Evolutionary conservation across 2,888 invertebrate genomes (phyloP).

Genomic region (Phyllotreta striolata): DNA sequence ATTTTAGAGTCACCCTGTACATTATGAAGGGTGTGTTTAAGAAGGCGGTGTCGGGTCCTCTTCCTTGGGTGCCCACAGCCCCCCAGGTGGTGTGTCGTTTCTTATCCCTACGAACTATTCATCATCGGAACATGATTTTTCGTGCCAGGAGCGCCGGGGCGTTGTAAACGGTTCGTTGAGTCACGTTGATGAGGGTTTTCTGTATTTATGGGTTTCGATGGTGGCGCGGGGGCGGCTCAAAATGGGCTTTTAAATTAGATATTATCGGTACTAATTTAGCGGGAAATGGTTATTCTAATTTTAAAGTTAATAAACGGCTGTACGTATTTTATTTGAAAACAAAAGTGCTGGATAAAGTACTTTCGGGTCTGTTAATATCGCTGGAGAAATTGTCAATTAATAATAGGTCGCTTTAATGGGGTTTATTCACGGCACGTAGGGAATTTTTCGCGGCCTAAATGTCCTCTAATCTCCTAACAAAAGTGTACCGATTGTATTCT

Average conservation of each 20-base stretch:
- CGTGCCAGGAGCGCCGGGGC: slow-evolving; percentile 24
- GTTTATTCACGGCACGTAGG: slow-evolving; percentile 17
- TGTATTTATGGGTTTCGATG: slow-evolving; percentile 11
- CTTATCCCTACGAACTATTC: slow-evolving; percentile 32
- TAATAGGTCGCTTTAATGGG: slow-evolving; percentile 11
- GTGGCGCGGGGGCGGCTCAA: too few relatives aligned
- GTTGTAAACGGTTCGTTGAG: slow-evolving; percentile 15
- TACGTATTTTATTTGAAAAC: not conserved
- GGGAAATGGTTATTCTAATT: too few relatives aligned
- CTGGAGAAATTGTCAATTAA: slow-evolving; percentile 26
- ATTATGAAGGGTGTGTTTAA: too few relatives aligned
- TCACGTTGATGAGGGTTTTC: slow-evolving; percentile 18
- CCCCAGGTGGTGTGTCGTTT: slow-evolving; percentile 30
- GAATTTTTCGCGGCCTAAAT: slow-evolving; percentile 4
- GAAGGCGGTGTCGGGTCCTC: too few relatives aligned
- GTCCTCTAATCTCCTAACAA: slow-evolving; percentile 14
- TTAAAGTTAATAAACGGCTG: too few relatives aligned
- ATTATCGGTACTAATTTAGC: not conserved
- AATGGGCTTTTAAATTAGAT: slow-evolving; percentile 3
- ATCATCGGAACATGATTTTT: slow-evolving; percentile 31
- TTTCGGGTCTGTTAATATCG: not conserved
- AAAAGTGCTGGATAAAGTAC: not conserved
- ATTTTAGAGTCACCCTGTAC: too few relatives aligned
- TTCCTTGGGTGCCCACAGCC: slow-evolving; percentile 1
- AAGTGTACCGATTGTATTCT: slow-evolving; percentile 20